These are phyloP conservation scores for Adineta ricciae DNA, from an alignment of 2,888 invertebrate species.

Conservation along the genomic window DNA sequence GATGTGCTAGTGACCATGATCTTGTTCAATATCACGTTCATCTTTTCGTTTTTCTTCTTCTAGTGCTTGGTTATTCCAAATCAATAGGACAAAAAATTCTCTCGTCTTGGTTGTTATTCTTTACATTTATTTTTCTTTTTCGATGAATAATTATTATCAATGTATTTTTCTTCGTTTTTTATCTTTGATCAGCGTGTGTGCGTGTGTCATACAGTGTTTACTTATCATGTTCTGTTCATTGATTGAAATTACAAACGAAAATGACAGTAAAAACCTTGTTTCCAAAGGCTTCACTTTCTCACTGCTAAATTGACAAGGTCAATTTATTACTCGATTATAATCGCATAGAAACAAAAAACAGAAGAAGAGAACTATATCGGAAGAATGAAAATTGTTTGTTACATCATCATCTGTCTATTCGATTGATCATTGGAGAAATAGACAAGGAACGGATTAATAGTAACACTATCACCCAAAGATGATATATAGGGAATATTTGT, in stretches of 20 bases:
- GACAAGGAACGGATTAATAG: background rate
- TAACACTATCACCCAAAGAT: background rate
- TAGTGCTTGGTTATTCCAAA: background rate
- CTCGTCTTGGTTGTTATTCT: background rate
- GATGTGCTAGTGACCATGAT: background rate
- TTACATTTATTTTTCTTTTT: background rate
- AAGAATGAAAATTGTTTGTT: background rate
- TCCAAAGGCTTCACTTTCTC: background rate
- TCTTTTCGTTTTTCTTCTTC: background rate
- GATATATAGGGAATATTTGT: background rate
- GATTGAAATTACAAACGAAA: background rate
- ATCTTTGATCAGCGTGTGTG: background rate
- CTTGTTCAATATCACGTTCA: background rate
- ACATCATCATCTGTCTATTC: background rate
- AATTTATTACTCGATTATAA: background rate
- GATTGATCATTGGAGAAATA: background rate
- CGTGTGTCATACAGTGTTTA: background rate
- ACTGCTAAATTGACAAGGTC: background rate
- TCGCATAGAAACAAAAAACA: background rate
- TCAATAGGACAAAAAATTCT: background rate
- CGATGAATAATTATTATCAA: background rate
- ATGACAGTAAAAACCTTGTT: background rate
- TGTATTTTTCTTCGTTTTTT: background rate
- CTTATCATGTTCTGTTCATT: background rate
- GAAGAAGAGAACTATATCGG: background rate